Percentiles rank a stretch among this genome's conserved stretches.
Conservation (phyloP, 2,113 vertebrate species). For the Hyperoodon ampullatus region DNA sequence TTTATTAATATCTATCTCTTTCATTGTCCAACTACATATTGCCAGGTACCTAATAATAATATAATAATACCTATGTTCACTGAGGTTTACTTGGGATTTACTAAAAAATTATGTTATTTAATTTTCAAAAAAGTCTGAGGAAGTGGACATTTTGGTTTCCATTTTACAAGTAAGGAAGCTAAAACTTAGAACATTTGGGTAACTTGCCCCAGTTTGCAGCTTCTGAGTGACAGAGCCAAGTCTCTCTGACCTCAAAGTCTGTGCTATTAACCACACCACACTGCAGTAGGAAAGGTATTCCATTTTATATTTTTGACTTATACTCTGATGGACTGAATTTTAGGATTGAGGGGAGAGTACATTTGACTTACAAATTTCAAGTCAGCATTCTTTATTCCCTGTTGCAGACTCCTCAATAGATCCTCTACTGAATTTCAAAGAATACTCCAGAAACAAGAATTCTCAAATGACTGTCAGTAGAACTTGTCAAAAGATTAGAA, state of each 20-base stretch:
- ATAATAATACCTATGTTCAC: not conserved
- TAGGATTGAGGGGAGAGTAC: conserved; percentile 59
- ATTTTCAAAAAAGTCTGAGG: not conserved
- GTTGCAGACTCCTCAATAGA: conserved; percentile 62
- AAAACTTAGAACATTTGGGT: not conserved
- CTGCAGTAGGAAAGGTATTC: conserved; percentile 9
- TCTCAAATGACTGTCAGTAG: conserved; percentile 59
- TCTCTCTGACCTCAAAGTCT: conserved; percentile 30
- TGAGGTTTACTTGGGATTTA: not conserved
- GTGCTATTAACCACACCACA: not conserved
- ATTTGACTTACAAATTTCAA: conserved; percentile 74
- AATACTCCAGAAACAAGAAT: conserved; percentile 62
- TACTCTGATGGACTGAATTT: conserved; percentile 56
- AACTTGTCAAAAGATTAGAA: conserved; percentile 67
- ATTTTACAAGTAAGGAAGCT: conserved; percentile 3
- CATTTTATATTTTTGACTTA: conserved; percentile 56
- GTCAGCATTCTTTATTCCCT: conserved; percentile 61
- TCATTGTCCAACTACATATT: not conserved
- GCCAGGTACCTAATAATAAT: not conserved
- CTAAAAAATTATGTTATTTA: conserved; percentile 40
- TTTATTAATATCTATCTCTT: not conserved
- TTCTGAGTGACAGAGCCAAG: not conserved
- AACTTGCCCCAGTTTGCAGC: not conserved
- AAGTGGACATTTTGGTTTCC: not conserved
- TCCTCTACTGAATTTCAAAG: conserved; percentile 69